Evolutionary conservation across 2,888 invertebrate species (phyloP), one percentile per base, ranked within the genome.

Genomic region (Vannuccia rotundouncinata): DNA sequence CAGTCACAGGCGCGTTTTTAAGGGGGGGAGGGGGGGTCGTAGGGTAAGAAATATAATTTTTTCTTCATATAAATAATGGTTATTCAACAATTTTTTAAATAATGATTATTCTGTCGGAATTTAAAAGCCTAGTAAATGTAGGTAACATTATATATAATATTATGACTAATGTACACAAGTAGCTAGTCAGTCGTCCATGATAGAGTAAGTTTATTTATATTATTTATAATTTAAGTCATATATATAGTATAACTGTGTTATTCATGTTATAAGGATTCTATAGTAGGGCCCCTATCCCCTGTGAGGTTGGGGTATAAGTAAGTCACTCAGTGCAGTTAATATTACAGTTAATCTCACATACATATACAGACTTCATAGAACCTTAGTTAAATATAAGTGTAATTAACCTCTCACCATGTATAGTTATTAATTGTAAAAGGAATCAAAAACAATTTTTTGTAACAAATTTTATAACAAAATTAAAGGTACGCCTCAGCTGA

Each of bases 71-170:
- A 66, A 66, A 66, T 66, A 66, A 66, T 66, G 66, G 66, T 66
- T 66, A 22, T 66, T 66, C 66, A 66, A 66, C 25, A 66, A n/a
- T n/a, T n/a, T n/a, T n/a, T n/a, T n/a, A 22, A 66, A 66, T 66
- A 66, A 66, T 66, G 25, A 66, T 66, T 66, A 66, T 66, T 66
- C 66, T 66, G 66, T 66, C 66, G 22, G 66, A 66, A 66, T 66
- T 66, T 66, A 66, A 66, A 66, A 66, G 66, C 66, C 66, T 66
- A 66, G 66, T 66, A 66, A 66, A 66, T 66, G 13, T 66, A 66
- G 66, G 66, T 66, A 66, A 66, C 66, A 66, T 66, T 66, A 66
- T 66, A 66, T 66, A 66, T 66, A 66, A 66, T 66, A 66, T 66
- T 66, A 66, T 66, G 66, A 66, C 66, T 13, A 66, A 66, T 66